Evolutionary conservation across 2,797 vertebrate genomes (phyloP).

Genomic region (Sebastes baramenuke): DNA sequence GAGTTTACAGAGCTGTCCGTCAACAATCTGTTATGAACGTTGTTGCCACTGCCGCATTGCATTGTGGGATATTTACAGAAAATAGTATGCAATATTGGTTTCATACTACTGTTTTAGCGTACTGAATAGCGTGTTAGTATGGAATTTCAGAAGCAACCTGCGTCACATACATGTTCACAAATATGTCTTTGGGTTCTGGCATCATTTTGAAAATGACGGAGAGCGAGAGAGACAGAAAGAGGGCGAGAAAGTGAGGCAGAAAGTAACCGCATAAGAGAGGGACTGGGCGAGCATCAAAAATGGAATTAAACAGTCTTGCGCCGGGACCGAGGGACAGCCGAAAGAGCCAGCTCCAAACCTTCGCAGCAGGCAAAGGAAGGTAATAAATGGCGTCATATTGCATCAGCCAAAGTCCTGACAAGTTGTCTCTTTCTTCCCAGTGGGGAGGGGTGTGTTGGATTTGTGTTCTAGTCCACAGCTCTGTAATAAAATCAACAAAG

Average conservation of each 20-base stretch:
- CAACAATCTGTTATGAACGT: no score
- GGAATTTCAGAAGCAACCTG: no score
- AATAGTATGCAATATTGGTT: no score
- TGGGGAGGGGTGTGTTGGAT: not conserved
- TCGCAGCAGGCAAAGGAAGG: not conserved
- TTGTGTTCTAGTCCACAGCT: not conserved
- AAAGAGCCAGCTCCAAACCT: not conserved
- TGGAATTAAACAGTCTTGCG: not conserved
- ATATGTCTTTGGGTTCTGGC: rapidly evolving
- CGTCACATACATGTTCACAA: not conserved
- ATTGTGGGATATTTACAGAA: no score
- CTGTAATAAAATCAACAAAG: not conserved
- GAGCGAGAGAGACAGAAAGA: not conserved
- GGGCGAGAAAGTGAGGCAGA: not conserved
- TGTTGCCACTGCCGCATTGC: no score
- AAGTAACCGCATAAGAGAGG: not conserved
- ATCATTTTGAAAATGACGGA: not conserved
- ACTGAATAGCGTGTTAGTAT: no score
- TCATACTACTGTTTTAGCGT: no score
- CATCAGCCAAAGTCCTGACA: conserved; percentile 26
- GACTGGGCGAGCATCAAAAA: no score
- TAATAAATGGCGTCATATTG: conserved; percentile 6
- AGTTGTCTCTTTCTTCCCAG: not conserved
- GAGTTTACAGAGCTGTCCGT: no score
- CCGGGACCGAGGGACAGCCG: not conserved